Percentiles rank a stretch among this genome's conserved stretches.
These are phyloP conservation scores for Pachyramphus minor DNA, from an alignment of 2,113 vertebrate genomes.

Conservation along the genomic window DNA sequence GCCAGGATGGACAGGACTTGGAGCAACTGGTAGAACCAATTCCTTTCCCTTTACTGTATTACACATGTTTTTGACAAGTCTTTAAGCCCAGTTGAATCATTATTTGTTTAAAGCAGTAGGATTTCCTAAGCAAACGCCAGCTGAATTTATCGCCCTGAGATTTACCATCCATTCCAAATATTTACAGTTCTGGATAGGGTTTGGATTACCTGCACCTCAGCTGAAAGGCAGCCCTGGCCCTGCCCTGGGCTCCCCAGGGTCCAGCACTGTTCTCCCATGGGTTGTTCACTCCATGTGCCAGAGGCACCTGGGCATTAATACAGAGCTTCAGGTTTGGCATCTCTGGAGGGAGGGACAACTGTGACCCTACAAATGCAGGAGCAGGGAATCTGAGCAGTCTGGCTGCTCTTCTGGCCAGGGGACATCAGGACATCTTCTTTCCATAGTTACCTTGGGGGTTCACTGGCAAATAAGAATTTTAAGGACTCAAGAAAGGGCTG, in stretches of 20 bases:
- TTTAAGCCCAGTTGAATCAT: background rate
- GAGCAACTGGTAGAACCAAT: background rate
- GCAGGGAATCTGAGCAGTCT: background rate
- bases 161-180: background rate
- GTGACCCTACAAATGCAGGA: background rate
- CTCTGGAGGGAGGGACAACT: background rate
- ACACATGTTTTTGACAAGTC: background rate
- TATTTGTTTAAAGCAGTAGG: background rate
- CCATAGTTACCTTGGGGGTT: too few species aligned
- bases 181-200: background rate
- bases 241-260: rapidly evolving
- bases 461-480: too few species aligned
- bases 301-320: background rate
- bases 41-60: background rate
- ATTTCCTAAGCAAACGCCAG: background rate
- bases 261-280: rapidly evolving
- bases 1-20: background rate
- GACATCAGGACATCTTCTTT: background rate
- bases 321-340: too few species aligned
- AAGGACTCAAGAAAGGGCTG: too few species aligned
- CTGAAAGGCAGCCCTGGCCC: background rate
- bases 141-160: background rate
- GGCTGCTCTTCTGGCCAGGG: too few species aligned
- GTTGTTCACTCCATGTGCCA: rapidly evolving
- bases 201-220: background rate